Percentiles rank a stretch among this genome's conserved stretches.
Conservation (phyloP, 30 jellyfish, hydroid and myxozoan genomes). For the Chrysaora quinquecirrha region DNA sequence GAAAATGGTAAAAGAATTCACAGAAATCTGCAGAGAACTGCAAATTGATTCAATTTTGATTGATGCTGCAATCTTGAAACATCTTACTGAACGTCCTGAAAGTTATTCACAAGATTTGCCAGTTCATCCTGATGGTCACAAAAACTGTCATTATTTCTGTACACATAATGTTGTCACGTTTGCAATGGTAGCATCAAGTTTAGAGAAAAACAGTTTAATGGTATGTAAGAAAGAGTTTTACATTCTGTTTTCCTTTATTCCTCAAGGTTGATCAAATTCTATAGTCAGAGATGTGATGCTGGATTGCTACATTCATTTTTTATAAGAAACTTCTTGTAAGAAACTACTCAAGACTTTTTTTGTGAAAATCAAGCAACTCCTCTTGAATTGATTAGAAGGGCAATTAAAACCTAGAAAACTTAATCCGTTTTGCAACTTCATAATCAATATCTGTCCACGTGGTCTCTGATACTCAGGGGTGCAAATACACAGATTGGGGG, state of each 20-base stretch:
- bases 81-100: slow-evolving; percentile 40
- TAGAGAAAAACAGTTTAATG: background rate
- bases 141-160: slow-evolving; percentile 55
- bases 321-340: too few species aligned
- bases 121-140: slow-evolving; percentile 36
- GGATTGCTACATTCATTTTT: background rate
- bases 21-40: slow-evolving; percentile 11
- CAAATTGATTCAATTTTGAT: slow-evolving; percentile 8
- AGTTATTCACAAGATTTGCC: slow-evolving; percentile 21
- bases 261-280: background rate
- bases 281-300: background rate
- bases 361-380: too few species aligned
- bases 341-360: too few species aligned
- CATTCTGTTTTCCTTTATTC: background rate
- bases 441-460: too few species aligned
- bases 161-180: slow-evolving; percentile 22
- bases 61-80: slow-evolving; percentile 29
- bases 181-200: slow-evolving; percentile 28
- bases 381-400: too few species aligned
- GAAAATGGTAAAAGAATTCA: slow-evolving; percentile 20
- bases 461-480: too few species aligned
- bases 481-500: too few species aligned
- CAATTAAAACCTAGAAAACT: too few species aligned
- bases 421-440: too few species aligned
- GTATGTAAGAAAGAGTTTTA: background rate